Base-by-base conservation (phyloP, 2,797 vertebrate species). In the Gymnocypris eckloni region DNA sequence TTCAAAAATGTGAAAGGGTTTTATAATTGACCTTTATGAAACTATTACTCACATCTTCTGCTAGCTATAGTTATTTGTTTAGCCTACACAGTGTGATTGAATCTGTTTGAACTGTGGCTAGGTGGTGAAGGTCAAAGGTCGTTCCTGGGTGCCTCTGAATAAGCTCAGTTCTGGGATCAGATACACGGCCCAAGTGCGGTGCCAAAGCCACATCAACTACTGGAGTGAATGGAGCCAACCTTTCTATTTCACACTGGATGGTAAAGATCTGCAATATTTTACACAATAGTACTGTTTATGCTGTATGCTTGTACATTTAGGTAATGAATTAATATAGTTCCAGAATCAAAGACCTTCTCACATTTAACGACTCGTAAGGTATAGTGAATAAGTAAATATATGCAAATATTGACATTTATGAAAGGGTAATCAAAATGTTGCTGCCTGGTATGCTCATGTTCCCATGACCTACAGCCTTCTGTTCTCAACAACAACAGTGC, bases 151-250 rank as follows among this genome's bases (percentile, higher is more conserved):
- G 86, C 76, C 92, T 48, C 54, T 97, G 8, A 90, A 89, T 79
- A 89, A 88, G 9, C 87, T 95, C 41, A 92, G 93, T 48, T 92
- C 96, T 22, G 93, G 89, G 4, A 89, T 95, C 75, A 93, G 94
- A 2, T 95, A 93, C 89, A 92, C 86, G 0, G 79, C 95, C 86
- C 95, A 97, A 87, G 96, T 97, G 13, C 96, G 96, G 78, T 92
- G 94, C 92, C 94, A 92, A 77, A 86, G 90, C 8, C 88, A 91
- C 1, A 92, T 92, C 0, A 93, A 95, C 0, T 20, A 95, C 89
- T 99, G 98, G 98, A 98, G 98, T 39, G 91, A 96, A 64, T 99
- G 98, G 98, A 99, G 97, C 81, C 48, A 87, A 0, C 92, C 95
- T 0, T 88, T 94, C 50, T 83, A 92, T 39, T 93, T 97, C 86